Conservation (phyloP, 2,113 vertebrate species). For the Strix uralensis region DNA sequence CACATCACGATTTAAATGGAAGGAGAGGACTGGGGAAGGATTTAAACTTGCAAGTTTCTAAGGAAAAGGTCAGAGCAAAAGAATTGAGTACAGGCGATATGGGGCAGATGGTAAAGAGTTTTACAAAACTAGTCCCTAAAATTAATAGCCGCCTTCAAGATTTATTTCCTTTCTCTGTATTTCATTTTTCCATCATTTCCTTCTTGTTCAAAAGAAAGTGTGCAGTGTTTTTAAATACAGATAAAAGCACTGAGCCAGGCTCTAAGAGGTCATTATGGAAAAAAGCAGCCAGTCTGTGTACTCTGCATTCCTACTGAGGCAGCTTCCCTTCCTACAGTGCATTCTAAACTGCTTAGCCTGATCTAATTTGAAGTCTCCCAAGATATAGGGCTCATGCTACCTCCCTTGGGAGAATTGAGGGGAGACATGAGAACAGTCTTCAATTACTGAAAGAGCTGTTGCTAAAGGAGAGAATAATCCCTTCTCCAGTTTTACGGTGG, state of each 20-base stretch:
- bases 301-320: background rate
- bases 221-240: background rate
- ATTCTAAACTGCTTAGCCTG: background rate
- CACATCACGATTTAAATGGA: background rate
- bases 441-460: conserved; percentile 11
- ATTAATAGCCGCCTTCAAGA: background rate
- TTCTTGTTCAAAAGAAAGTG: conserved; percentile 17
- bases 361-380: conserved; percentile 37
- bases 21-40: background rate
- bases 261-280: conserved; percentile 16
- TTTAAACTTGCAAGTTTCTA: conserved; percentile 9
- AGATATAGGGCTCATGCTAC: background rate
- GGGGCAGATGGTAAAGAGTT: conserved; percentile 45
- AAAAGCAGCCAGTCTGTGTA: background rate
- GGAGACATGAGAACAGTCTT: conserved; percentile 20
- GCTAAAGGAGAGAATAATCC: conserved; percentile 17
- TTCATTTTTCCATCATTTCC: conserved; percentile 52
- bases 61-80: background rate
- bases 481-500: conserved; percentile 6
- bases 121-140: conserved; percentile 27
- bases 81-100: background rate
- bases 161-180: conserved; percentile 40
- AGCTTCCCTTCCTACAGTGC: background rate
- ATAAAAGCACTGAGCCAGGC: conserved; percentile 7
- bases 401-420: background rate